Conservation (phyloP, 2,113 vertebrate genomes). For the Rhea pennata region DNA sequence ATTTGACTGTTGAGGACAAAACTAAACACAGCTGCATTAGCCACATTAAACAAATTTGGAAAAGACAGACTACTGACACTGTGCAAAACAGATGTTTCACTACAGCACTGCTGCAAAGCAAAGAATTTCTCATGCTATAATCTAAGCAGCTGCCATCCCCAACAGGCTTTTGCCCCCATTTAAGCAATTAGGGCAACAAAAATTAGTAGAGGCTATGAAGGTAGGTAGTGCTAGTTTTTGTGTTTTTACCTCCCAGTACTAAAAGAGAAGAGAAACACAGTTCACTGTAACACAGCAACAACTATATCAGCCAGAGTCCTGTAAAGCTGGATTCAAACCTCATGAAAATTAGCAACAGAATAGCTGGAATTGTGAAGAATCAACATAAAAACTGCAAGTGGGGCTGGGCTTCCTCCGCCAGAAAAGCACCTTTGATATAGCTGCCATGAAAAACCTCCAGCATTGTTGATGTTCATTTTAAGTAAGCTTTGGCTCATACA, state of each 20-base stretch:
- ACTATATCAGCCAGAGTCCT: not conserved
- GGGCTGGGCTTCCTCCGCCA: not conserved
- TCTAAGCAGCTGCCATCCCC: not conserved
- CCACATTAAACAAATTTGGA: not conserved
- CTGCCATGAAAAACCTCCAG: not conserved
- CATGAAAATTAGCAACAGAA: not conserved
- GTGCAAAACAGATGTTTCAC: not conserved
- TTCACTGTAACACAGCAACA: not conserved
- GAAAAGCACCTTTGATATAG: not conserved
- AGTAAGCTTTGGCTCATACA: not conserved
- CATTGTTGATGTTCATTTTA: not conserved
- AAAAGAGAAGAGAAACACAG: not conserved
- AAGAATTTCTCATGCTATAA: not conserved
- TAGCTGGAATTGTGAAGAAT: not conserved
- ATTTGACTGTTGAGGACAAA: accelerated
- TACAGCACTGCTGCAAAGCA: not conserved
- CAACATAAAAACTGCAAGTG: not conserved
- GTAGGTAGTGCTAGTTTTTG: not conserved
- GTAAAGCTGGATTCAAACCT: not conserved
- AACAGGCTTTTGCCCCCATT: not conserved
- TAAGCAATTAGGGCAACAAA: not conserved
- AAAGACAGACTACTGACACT: not conserved
- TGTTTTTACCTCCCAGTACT: not conserved
- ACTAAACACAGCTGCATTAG: not conserved
- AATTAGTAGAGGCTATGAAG: not conserved